Base-by-base conservation (phyloP, 1,140 invertebrate genomes). In the Vanessa atalanta region DNA sequence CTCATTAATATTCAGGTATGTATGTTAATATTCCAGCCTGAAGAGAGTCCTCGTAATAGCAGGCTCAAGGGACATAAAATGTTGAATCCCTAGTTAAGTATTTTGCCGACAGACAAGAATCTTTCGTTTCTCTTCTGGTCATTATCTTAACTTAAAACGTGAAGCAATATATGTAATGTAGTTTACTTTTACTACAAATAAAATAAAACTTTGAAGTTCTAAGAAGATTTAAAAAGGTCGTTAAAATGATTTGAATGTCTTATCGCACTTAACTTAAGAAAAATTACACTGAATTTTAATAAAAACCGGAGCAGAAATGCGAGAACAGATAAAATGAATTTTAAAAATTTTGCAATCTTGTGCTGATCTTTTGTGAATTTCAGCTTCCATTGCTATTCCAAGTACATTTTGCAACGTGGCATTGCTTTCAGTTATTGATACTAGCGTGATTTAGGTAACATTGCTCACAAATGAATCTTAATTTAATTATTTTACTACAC, bases 311-410 rank as follows among this genome's bases (percentile, higher is more conserved):
- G 53, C 53, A 23, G 53, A 57, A 57, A 16, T 23, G 23, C 16
- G 53, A 57, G 53, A 57, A 57, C 20, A 13, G 53, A 57, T 57
- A 23, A 57, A 57, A 23, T 57, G 16, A 23, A 23, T 57, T 57
- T 23, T 12, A 57, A 57, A 57, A 57, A 23, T 23, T 23, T 23
- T 23, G 20, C 20, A 57, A 57, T 16, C 53, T 57, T 20, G 16
- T 57, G 16, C 15, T 15, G n/a, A 53, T 53, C 50, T 53, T 57
- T 57, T 57, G 53, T 57, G 20, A 16, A 23, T 57, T 57, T 23
- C 20, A 57, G 23, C 11, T 57, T 57, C 53, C 16, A 57, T 23
- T 20, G 16, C 8, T 11, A 23, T 55, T 55, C 53, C 13, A 20
- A 12, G 8, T 26, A 23, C 20, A 20, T 57, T 57, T 14, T 16